Evolutionary conservation across 1,140 invertebrate species (phyloP), one percentile per base, ranked within the genome.

Genomic region (Drosophila fuyamai): DNA sequence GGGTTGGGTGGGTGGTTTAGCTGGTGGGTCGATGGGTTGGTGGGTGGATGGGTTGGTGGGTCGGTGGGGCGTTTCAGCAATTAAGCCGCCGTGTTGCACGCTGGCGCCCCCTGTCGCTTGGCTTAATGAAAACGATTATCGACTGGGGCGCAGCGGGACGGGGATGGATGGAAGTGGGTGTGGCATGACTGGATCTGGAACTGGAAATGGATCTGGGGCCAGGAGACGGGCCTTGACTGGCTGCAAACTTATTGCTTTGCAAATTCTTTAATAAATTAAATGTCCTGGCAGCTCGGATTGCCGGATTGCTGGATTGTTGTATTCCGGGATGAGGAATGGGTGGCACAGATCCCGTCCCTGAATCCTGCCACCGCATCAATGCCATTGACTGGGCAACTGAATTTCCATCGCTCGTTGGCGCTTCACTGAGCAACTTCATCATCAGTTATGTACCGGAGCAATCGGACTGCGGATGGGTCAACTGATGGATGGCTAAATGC

Each of bases 251-350:
- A 89, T 83, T 88, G 83, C 83, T 83, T 83, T 89, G 89, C 83
- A 88, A 88, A 88, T 89, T 88, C 80, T 88, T 89, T 80, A 88
- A 88, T 88, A 88, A 89, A 88, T 88, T 83, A 83, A 88, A 89
- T 88, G 77, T 89, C 66, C 84, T 76, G 79, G 53, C 70, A 51
- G 62, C 47, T 46, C 51, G 43, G 65, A 57, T 47, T 29, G 38
- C 60, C 59, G 16, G 48, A 29, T 58, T 55, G 40, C 44, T 29
- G 10, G 46, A 13, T 10, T 12, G 41, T 23, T 23, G 23, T 23
- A 23, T 23, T 4, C n/a, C 5, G 14, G 38, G 43, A 53, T 46
- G 9, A 7, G 29, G 40, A 59, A 36, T 58, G 63, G 51, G 23
- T 23, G 4, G 23, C 23, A 23, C 23, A 4, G 23, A 23, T 23